Percentiles rank a stretch among this genome's conserved stretches.
Evolutionary conservation across 2,888 invertebrate genomes (phyloP).

Genomic region (Sepiola atlantica): DNA sequence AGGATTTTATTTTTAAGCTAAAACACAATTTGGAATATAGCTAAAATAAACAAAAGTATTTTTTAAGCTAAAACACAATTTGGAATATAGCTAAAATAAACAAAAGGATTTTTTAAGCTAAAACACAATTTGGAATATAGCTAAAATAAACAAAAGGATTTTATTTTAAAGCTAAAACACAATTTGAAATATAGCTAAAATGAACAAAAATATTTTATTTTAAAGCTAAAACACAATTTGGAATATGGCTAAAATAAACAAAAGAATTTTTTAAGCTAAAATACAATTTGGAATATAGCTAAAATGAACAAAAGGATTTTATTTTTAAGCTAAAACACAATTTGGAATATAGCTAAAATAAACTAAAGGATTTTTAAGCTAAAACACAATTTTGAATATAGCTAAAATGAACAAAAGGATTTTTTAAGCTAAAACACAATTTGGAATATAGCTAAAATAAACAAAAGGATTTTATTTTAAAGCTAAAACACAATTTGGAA

Average conservation of each 20-base stretch:
- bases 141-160: conserved; percentile 58
- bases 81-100: conserved; percentile 72
- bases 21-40: conserved; percentile 75
- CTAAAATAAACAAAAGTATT: conserved; percentile 58
- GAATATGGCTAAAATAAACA: conserved; percentile 71
- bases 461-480: background rate
- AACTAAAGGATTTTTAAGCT: background rate
- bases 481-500: conserved; percentile 74
- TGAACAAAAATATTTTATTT: background rate
- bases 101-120: background rate
- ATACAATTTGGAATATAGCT: conserved; percentile 75
- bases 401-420: conserved; percentile 58
- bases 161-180: conserved; percentile 61
- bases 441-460: conserved; percentile 74
- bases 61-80: conserved; percentile 68
- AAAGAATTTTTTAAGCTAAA: background rate
- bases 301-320: conserved; percentile 47
- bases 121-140: conserved; percentile 75
- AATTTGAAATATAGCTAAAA: conserved; percentile 75
- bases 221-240: conserved; percentile 71
- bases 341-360: conserved; percentile 74
- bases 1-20: background rate
- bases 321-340: conserved; percentile 64
- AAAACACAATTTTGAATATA: conserved; percentile 75
- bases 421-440: conserved; percentile 66